Percentiles rank a stretch among this genome's conserved stretches.
Evolutionary conservation across 1,140 invertebrate species (phyloP).

Genomic region (Zaprionus africanus): DNA sequence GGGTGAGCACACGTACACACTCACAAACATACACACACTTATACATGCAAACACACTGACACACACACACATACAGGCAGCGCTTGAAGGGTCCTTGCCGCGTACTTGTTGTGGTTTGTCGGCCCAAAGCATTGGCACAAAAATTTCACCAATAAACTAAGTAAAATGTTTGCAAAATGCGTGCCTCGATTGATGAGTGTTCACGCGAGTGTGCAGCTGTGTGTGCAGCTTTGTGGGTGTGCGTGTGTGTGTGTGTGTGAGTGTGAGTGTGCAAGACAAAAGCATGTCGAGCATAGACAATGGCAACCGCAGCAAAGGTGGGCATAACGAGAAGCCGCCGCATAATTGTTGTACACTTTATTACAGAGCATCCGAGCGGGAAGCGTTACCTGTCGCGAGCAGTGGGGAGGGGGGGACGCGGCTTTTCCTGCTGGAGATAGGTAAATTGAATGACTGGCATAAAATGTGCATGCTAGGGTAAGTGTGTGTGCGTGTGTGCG

Average conservation of each 20-base stretch:
- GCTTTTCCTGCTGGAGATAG: background rate
- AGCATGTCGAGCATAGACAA: constrained; percentile 19
- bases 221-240: background rate
- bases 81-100: constrained; percentile 36
- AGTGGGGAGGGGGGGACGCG: background rate
- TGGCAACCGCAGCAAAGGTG: constrained; percentile 35
- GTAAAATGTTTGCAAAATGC: constrained; percentile 40
- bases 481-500: constrained; percentile 14
- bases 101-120: constrained; percentile 27
- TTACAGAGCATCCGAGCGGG: constrained; percentile 33
- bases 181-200: constrained; percentile 17
- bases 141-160: constrained; percentile 36
- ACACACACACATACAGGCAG: background rate
- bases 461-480: constrained; percentile 17
- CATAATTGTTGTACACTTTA: constrained; percentile 71
- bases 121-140: background rate
- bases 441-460: constrained; percentile 71
- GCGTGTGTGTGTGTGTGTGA: constrained; percentile 1
- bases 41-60: background rate
- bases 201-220: background rate
- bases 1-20: background rate
- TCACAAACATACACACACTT: background rate
- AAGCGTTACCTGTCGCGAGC: background rate
- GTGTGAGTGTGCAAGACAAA: constrained; percentile 15
- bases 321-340: constrained; percentile 46